Evolutionary conservation across 2,113 vertebrate genomes (phyloP).

Genomic region (Agapornis roseicollis): DNA sequence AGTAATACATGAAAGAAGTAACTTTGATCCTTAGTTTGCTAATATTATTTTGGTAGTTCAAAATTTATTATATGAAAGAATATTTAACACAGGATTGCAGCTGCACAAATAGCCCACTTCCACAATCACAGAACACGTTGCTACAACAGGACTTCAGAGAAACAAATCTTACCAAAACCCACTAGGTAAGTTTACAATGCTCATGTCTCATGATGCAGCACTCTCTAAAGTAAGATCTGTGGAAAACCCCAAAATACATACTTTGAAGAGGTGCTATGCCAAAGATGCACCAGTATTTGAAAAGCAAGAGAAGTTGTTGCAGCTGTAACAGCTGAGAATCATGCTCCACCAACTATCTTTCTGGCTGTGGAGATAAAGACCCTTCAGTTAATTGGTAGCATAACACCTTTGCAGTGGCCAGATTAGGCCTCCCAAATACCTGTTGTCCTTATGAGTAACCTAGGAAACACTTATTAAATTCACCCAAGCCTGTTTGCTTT

Average conservation of each 20-base stretch:
- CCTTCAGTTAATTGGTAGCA: not conserved
- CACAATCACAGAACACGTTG: not conserved
- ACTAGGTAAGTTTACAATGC: not conserved
- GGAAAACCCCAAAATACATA: not conserved
- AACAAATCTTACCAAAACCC: not conserved
- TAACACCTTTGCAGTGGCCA: not conserved
- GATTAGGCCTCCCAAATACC: not conserved
- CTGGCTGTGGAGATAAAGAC: not conserved
- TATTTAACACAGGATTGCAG: not conserved
- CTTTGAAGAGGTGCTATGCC: not conserved
- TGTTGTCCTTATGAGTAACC: not conserved
- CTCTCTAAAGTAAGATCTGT: not conserved
- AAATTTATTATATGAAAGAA: not conserved
- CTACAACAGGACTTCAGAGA: not conserved
- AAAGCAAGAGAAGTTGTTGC: not conserved
- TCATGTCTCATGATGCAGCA: not conserved
- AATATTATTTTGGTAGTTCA: not conserved
- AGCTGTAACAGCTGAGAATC: not conserved
- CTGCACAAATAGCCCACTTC: not conserved
- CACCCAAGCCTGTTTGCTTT: not conserved
- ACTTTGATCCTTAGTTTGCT: not conserved
- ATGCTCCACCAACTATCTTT: not conserved
- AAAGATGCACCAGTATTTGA: not conserved
- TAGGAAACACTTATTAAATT: not conserved
- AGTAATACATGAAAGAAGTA: not conserved